Evolutionary conservation across 2,113 vertebrate genomes (phyloP).

Genomic region (Lasiurus cinereus): DNA sequence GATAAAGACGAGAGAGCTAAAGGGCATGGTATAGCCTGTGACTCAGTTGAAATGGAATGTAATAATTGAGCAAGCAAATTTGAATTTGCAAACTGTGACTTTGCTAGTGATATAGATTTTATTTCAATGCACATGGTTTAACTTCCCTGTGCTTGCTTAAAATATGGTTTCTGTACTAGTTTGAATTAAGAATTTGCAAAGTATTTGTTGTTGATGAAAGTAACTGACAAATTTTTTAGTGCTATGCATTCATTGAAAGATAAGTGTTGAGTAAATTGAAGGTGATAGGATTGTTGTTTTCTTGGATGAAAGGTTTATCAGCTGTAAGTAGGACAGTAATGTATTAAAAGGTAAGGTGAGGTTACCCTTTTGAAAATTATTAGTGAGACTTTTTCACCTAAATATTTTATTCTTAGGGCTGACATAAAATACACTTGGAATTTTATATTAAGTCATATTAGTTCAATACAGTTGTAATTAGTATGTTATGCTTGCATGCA

Average conservation of each 20-base stretch:
- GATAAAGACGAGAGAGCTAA: conserved; percentile 47
- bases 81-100: conserved; percentile 14
- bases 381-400: conserved; percentile 62
- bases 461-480: neutral
- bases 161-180: neutral
- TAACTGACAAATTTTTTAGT: conserved; percentile 48
- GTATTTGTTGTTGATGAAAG: conserved; percentile 58
- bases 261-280: conserved; percentile 65
- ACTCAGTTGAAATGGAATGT: neutral
- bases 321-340: conserved; percentile 19
- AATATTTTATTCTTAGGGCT: conserved; percentile 54
- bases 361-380: conserved; percentile 40
- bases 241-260: conserved; percentile 28
- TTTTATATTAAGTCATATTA: conserved; percentile 14
- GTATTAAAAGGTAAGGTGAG: conserved; percentile 53
- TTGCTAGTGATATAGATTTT: neutral
- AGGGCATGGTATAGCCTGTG: neutral
- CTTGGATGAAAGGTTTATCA: conserved; percentile 41
- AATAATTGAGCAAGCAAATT: conserved; percentile 12
- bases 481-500: neutral
- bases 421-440: conserved; percentile 9
- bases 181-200: conserved; percentile 49
- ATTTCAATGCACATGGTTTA: conserved; percentile 20
- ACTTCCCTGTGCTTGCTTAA: conserved; percentile 44
- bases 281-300: conserved; percentile 57